These are phyloP conservation scores for Astreopora myriophthalma DNA, from an alignment of 64 coral and sea anemone species.

Conservation along the genomic window DNA sequence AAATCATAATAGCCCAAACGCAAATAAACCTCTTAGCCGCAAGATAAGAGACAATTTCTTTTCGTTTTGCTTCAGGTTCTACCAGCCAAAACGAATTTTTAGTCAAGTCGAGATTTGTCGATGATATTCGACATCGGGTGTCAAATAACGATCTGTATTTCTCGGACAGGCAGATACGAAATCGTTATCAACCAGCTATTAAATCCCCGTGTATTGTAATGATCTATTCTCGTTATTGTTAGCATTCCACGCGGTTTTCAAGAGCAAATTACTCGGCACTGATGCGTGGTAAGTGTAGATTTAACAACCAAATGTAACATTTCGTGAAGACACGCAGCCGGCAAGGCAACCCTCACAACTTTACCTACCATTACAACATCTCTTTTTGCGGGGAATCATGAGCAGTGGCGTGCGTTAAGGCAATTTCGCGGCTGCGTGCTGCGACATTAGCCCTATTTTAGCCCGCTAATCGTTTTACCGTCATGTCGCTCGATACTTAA, in stretches of 20 bases:
- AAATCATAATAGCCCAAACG: neutral
- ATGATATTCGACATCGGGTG: neutral
- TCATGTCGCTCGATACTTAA: neutral
- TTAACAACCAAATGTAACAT: neutral
- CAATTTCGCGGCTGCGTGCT: neutral
- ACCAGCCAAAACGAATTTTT: neutral
- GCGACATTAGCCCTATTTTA: neutral
- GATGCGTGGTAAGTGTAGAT: neutral
- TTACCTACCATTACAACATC: neutral
- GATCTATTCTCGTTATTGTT: slow-evolving; percentile 32
- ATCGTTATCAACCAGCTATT: neutral
- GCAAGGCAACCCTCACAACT: neutral
- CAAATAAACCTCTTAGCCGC: neutral
- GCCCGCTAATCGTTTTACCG: neutral
- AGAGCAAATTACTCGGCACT: neutral
- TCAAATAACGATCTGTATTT: neutral
- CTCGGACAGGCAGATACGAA: neutral
- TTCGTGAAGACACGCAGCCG: neutral
- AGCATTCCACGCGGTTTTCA: slow-evolving; percentile 35
- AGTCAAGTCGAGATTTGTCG: too few relatives aligned
- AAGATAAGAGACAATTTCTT: neutral
- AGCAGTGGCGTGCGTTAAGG: neutral
- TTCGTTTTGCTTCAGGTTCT: neutral
- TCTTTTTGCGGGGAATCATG: neutral
- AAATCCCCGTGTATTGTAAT: slow-evolving; percentile 25